These are phyloP conservation scores for Cloeon dipterum DNA, from an alignment of 2,888 invertebrate genomes.

Conservation along the genomic window DNA sequence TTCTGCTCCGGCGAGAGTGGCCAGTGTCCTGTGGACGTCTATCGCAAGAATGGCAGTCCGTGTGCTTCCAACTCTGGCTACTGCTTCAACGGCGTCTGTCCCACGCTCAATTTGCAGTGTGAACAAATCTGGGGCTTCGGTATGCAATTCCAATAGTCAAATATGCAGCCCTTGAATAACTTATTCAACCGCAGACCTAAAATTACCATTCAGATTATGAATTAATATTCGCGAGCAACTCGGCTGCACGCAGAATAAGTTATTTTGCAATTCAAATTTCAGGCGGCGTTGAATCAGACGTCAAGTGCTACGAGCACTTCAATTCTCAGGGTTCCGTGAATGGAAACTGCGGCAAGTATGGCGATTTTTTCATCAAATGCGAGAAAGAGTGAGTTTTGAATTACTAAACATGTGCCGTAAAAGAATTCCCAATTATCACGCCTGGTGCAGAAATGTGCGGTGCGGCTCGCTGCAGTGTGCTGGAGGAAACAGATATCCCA, in stretches of 20 bases:
- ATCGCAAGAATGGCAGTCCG: conserved; percentile 78
- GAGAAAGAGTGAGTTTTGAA: conserved; percentile 47
- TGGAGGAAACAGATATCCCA: conserved; percentile 61
- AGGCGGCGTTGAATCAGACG: conserved; percentile 56
- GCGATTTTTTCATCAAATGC: conserved; percentile 69
- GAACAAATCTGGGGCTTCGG: conserved; percentile 81
- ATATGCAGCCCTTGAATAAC: too few species aligned
- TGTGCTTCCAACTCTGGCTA: conserved; percentile 53
- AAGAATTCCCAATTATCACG: too few species aligned
- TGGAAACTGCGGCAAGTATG: conserved; percentile 82
- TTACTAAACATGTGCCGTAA: too few species aligned
- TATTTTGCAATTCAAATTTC: conserved; percentile 7
- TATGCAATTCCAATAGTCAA: conserved; percentile 8
- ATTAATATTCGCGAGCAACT: too few species aligned
- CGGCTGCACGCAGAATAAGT: background rate
- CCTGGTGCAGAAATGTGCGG: conserved; percentile 70
- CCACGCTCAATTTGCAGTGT: conserved; percentile 71
- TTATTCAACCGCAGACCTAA: too few species aligned
- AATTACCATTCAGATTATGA: too few species aligned
- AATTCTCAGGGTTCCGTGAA: conserved; percentile 87
- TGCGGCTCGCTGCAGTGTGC: conserved; percentile 93
- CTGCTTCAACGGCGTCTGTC: conserved; percentile 84
- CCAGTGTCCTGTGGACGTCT: conserved; percentile 71
- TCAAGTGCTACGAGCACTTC: conserved; percentile 81
- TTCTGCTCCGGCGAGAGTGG: conserved; percentile 76